Base-by-base conservation (phyloP, 2,113 vertebrate species). In the Indri indri region DNA sequence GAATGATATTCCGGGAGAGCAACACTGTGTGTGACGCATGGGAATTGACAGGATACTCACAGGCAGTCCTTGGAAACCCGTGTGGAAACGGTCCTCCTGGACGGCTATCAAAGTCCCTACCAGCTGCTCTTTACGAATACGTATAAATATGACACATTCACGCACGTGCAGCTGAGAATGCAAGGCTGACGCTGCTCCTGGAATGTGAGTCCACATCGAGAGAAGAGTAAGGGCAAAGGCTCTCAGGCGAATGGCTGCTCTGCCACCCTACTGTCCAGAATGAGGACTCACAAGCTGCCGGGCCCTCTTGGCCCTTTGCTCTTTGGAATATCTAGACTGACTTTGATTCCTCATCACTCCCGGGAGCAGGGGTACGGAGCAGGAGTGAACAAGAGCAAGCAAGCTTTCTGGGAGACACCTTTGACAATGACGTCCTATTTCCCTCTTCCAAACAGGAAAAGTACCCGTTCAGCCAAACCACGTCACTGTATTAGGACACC, bases 271-370 rank as follows among this genome's bases (percentile, higher is more conserved):
- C 18, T 73, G 57, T 14, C 42, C 23, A 80, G 30, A 79, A 23
- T 8, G 18, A 83, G 27, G 27, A 40, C 79, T 40, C 23, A 18
- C 10, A 76, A 57, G 13, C 37, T 52, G 25, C 4, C 27, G 17
- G 12, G 45, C 30, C n/a, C 34, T 25, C 47, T 25, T 40, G 70
- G 8, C 37, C 93, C 66, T 95, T 90, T 18, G 40, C 59, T 85
- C 22, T 73, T 70, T 50, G 54, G 14, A 71, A 27, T 40, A 11
- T 70, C n/a, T 37, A 30, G n/a, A 23, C 12, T 65, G 4, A 87
- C 57, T 74, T 83, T 90, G 25, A 96, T 45, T 85, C 30, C 37
- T 59, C 12, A 34, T 81, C 34, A 95, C 18, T 88, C n/a, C 40
- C 61, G 30, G 40, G 71, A 93, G 61, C 34, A 37, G 59, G 70